These are phyloP conservation scores for Myzus persicae DNA, from an alignment of 1,140 invertebrate species.

Conservation along the genomic window DNA sequence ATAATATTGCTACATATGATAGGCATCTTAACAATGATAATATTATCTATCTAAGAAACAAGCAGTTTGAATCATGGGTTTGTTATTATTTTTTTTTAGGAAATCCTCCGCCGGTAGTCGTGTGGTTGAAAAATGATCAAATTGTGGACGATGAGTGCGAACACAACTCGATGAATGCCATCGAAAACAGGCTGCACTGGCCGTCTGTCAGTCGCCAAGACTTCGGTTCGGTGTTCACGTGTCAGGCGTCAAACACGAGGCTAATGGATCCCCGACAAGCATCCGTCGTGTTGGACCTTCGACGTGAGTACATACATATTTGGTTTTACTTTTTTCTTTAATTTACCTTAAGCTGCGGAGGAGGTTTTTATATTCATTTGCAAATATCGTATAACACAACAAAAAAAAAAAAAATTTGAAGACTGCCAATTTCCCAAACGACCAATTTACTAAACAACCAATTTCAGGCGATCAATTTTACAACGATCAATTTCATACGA, in stretches of 20 bases:
- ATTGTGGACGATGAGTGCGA: constrained; percentile 81
- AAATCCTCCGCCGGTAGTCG: constrained; percentile 67
- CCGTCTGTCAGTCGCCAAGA: constrained; percentile 77
- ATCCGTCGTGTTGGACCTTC: constrained; percentile 79
- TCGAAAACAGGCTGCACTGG: constrained; percentile 82
- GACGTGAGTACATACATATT: constrained; percentile 75
- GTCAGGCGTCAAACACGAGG: constrained; percentile 82
- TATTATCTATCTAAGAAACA: background rate
- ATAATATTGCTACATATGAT: too few relatives aligned
- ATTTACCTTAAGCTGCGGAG: too few relatives aligned
- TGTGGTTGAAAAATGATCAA: constrained; percentile 77
- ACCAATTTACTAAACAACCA: too few relatives aligned
- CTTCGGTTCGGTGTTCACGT: constrained; percentile 82
- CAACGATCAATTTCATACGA: too few relatives aligned
- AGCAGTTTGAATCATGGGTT: background rate
- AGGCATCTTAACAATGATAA: too few relatives aligned
- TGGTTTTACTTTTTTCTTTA: too few relatives aligned
- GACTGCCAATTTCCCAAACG: too few relatives aligned
- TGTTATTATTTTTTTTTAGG: constrained; percentile 63
- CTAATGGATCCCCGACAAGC: constrained; percentile 79
- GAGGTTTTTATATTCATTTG: too few relatives aligned
- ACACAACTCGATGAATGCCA: constrained; percentile 82
- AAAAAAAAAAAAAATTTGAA: too few relatives aligned
- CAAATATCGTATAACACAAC: too few relatives aligned
- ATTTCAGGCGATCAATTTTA: too few relatives aligned